phyloP scores from a whole-genome alignment of 2,797 vertebrate genomes.

The Schizopygopsis pylzovi region DNA sequence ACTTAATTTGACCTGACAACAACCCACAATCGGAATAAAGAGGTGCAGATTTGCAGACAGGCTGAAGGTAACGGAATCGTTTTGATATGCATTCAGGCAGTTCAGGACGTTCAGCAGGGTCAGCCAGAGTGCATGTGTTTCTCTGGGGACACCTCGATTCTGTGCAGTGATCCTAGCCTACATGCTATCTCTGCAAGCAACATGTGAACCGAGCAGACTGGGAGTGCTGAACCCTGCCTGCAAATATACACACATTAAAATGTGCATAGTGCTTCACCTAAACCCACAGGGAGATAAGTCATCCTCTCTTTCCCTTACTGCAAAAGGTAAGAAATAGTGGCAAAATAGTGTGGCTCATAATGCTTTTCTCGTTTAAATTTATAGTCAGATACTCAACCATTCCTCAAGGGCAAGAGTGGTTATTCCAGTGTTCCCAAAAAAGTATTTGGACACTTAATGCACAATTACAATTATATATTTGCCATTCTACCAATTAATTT shows the following conservation, averaged over 20 bases:
- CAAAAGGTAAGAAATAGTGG: background rate
- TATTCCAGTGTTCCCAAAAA: background rate
- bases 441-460: constrained; percentile 1
- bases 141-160: constrained; percentile 51
- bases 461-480: background rate
- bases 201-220: constrained; percentile 57
- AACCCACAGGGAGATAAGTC: constrained; percentile 50
- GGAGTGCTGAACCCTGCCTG: constrained; percentile 38
- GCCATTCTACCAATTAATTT: background rate
- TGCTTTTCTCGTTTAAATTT: background rate
- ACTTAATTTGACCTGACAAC: constrained; percentile 19
- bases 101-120: constrained; percentile 57
- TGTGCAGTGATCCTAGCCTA: constrained; percentile 59
- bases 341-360: constrained; percentile 4
- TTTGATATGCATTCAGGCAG: constrained; percentile 37
- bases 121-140: constrained; percentile 56
- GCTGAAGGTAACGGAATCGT: constrained; percentile 36
- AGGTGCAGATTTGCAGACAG: constrained; percentile 18
- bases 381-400: background rate
- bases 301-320: background rate
- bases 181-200: constrained; percentile 72
- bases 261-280: constrained; percentile 61
- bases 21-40: constrained; percentile 21
- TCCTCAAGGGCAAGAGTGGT: background rate
- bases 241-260: constrained; percentile 61